A percentile compares a stretch with the other conserved stretches of the same genome.
Evolutionary conservation across 1,140 invertebrate species (phyloP).

Genomic region (Papilio glaucus): DNA sequence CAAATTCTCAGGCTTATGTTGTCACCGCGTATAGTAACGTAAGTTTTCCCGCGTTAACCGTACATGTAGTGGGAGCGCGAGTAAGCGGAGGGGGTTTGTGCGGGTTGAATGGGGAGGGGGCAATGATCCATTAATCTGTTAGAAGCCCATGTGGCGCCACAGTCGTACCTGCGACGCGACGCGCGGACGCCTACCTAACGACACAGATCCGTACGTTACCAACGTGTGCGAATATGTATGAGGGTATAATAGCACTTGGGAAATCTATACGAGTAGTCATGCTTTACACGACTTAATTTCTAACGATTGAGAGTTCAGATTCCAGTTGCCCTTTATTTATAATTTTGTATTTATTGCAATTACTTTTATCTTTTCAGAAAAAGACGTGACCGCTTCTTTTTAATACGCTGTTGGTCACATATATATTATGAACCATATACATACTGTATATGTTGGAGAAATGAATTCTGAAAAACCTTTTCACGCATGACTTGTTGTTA

Average conservation of each 20-base stretch:
- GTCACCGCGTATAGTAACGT: background rate
- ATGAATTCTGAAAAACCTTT: constrained; percentile 1
- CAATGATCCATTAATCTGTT: constrained; percentile 86
- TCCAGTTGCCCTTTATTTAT: too few relatives aligned
- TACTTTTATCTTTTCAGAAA: too few relatives aligned
- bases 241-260: constrained; percentile 37
- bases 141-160: constrained; percentile 85
- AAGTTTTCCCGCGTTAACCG: constrained; percentile 29
- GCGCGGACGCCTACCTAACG: constrained; percentile 80
- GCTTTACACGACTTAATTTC: constrained; percentile 8
- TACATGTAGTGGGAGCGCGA: constrained; percentile 64
- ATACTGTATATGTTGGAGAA: too few relatives aligned
- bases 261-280: constrained; percentile 38
- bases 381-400: too few relatives aligned
- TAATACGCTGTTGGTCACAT: too few relatives aligned
- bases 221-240: constrained; percentile 68
- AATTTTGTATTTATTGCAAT: too few relatives aligned
- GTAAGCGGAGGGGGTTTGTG: constrained; percentile 46
- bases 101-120: constrained; percentile 64
- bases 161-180: constrained; percentile 79
- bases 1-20: background rate
- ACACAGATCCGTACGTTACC: constrained; percentile 64
- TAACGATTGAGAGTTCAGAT: too few relatives aligned
- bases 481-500: background rate
- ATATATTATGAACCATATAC: too few relatives aligned